Evolutionary conservation across 2,797 vertebrate species (phyloP).

Genomic region (Hybognathus amarus): DNA sequence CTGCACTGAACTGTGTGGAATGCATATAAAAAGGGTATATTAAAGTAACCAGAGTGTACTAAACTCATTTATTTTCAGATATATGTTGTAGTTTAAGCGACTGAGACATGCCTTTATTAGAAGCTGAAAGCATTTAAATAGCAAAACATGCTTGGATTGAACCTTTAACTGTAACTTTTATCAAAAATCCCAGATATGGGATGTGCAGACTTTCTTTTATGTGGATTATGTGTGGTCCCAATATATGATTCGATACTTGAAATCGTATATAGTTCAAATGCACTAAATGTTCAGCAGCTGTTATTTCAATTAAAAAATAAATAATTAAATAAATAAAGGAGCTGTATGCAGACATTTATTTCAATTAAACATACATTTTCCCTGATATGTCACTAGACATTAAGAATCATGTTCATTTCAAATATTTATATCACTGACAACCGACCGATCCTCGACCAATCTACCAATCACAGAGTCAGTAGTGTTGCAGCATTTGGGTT

Average conservation of each 20-base stretch:
- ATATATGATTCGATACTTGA: slow-evolving; percentile 2
- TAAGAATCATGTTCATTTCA: too few species aligned
- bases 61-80: background rate
- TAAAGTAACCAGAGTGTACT: background rate
- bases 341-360: too few species aligned
- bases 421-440: too few species aligned
- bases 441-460: too few species aligned
- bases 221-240: background rate
- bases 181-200: background rate
- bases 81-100: background rate
- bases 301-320: slow-evolving; percentile 2
- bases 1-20: background rate
- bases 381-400: too few species aligned
- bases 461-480: too few species aligned
- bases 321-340: too few species aligned
- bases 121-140: background rate
- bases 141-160: background rate
- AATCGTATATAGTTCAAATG: background rate
- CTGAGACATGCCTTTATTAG: background rate
- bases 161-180: background rate
- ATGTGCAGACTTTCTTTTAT: background rate
- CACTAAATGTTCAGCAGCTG: background rate
- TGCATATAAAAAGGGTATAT: background rate
- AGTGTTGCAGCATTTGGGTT: too few species aligned
- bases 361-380: too few species aligned